Percentiles rank a stretch among this genome's conserved stretches.
phyloP scores from a whole-genome alignment of 2,797 vertebrate genomes.

The Sebastolobus altivelis region DNA sequence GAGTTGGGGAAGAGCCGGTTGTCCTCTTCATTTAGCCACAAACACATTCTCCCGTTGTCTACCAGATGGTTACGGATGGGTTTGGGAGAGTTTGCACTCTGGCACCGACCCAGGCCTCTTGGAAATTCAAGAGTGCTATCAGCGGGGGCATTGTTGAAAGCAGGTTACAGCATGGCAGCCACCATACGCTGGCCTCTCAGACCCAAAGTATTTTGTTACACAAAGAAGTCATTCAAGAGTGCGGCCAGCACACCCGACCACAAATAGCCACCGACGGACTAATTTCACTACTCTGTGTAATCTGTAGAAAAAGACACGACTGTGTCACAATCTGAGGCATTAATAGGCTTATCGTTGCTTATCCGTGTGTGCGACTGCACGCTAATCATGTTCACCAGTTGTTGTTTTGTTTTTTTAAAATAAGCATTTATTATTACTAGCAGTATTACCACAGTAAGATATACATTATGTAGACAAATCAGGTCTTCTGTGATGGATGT shows the following conservation, averaged over 20 bases:
- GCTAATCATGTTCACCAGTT: constrained; percentile 2
- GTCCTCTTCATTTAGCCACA: constrained; percentile 22
- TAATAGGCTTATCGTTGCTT: constrained; percentile 33
- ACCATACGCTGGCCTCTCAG: constrained; percentile 50
- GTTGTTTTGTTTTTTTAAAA: neutral
- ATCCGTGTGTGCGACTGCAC: constrained; percentile 19
- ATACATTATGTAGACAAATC: constrained; percentile 18
- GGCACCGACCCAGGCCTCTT: constrained; percentile 51
- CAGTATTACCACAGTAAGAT: constrained; percentile 5
- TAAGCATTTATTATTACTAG: constrained; percentile 12
- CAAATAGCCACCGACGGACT: constrained; percentile 24
- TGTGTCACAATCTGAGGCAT: constrained; percentile 33
- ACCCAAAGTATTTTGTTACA: constrained; percentile 61
- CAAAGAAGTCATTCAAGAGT: constrained; percentile 60
- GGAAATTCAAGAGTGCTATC: constrained; percentile 37
- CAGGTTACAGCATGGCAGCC: constrained; percentile 57
- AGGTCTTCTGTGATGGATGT: constrained; percentile 10
- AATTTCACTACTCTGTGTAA: constrained; percentile 42
- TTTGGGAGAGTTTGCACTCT: constrained; percentile 57
- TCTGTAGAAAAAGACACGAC: constrained; percentile 35
- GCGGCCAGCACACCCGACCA: constrained; percentile 29
- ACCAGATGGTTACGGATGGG: constrained; percentile 35
- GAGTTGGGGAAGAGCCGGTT: constrained; percentile 18
- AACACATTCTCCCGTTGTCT: constrained; percentile 19
- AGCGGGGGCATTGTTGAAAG: constrained; percentile 63